phyloP scores from a whole-genome alignment of 2,113 vertebrate genomes.

The Centropristis striata region DNA sequence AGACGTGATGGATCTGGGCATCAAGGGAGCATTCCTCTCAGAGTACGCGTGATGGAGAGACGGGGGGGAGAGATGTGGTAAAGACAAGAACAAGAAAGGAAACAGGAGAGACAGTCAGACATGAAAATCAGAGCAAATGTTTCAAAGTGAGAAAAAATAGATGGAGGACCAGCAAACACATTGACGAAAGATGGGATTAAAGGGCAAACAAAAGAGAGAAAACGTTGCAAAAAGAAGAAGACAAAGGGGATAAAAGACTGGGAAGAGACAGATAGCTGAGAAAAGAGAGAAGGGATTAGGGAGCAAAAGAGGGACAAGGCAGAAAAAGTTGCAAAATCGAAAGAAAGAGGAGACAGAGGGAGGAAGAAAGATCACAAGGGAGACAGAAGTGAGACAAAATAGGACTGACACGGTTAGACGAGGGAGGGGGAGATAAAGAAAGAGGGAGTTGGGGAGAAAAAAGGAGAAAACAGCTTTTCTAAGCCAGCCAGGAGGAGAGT shows the following conservation, averaged over 20 bases:
- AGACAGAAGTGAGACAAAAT: conserved; percentile 30
- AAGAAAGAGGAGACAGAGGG: conserved; percentile 26
- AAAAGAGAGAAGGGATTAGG: conserved; percentile 24
- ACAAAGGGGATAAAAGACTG: background rate
- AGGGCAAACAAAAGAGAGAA: conserved; percentile 9
- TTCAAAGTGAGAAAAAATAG: conserved; percentile 1
- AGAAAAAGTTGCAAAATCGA: background rate
- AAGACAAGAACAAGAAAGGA: conserved; percentile 14
- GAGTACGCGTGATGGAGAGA: conserved; percentile 41
- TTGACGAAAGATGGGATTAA: conserved; percentile 4
- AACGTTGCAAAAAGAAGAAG: background rate
- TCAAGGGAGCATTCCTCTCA: conserved; percentile 63
- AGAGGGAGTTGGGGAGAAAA: conserved; percentile 22
- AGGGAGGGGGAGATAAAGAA: conserved; percentile 41
- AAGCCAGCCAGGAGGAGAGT: conserved; percentile 70
- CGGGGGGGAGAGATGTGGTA: conserved; percentile 8
- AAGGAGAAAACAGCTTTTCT: conserved; percentile 58
- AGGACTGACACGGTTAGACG: conserved; percentile 24
- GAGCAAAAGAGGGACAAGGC: conserved; percentile 8
- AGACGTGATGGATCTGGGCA: conserved; percentile 68
- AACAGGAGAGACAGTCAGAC: background rate
- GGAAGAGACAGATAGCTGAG: background rate
- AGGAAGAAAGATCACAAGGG: conserved; percentile 41
- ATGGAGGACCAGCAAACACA: background rate
- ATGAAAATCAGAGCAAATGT: conserved; percentile 11